Conservation (phyloP, 2,888 invertebrate genomes). For the Molanna angustata region DNA sequence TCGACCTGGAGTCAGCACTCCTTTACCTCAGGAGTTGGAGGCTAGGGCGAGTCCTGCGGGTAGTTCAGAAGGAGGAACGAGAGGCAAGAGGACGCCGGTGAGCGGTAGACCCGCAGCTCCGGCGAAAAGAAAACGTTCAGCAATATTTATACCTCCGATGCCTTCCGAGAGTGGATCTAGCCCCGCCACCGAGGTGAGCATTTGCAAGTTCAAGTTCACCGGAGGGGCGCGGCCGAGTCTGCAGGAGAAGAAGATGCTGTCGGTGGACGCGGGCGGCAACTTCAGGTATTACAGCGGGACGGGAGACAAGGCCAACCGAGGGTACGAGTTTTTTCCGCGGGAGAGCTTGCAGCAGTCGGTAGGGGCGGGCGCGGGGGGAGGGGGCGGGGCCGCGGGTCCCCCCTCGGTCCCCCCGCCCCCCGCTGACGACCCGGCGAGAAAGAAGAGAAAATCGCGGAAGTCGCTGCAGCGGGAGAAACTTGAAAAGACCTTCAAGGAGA, state of each 20-base stretch:
- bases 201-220: constrained; percentile 91
- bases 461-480: constrained; percentile 84
- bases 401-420: constrained; percentile 35
- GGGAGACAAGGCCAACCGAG: constrained; percentile 73
- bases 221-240: constrained; percentile 86
- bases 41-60: constrained; percentile 47
- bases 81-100: constrained; percentile 47
- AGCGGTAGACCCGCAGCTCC: constrained; percentile 40
- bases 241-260: constrained; percentile 90
- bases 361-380: constrained; percentile 35
- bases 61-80: constrained; percentile 42
- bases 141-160: constrained; percentile 81
- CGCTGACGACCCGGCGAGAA: constrained; percentile 49
- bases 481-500: constrained; percentile 90
- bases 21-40: constrained; percentile 40
- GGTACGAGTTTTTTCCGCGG: constrained; percentile 74
- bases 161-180: constrained; percentile 68
- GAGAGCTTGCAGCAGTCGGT: constrained; percentile 64
- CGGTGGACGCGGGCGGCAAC: constrained; percentile 86
- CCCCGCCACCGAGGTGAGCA: constrained; percentile 82
- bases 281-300: constrained; percentile 85
- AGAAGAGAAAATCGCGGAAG: constrained; percentile 74
- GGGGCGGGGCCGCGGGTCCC: constrained; percentile 37
- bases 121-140: constrained; percentile 74
- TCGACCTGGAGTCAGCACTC: constrained; percentile 41